Evolutionary conservation across 64 coral and sea anemone genomes (phyloP).

Genomic region (Pocillopora damicornis): DNA sequence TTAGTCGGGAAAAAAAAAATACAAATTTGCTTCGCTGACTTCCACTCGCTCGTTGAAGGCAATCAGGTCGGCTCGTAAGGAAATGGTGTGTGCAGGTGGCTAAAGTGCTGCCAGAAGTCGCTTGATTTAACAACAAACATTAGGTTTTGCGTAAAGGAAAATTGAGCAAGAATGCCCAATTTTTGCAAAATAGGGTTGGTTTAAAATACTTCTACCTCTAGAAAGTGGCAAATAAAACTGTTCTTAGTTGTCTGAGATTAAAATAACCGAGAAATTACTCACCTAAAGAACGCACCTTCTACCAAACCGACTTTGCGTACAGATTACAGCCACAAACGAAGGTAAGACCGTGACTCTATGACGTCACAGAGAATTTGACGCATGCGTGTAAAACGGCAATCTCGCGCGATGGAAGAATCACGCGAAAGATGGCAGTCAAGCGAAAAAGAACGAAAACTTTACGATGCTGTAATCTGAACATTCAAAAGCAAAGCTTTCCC

Average conservation of each 20-base stretch:
- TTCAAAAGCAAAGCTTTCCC: background rate
- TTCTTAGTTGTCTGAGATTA: background rate
- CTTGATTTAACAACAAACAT: slow-evolving; percentile 26
- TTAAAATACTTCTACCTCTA: background rate
- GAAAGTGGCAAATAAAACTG: background rate
- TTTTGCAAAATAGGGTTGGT: background rate
- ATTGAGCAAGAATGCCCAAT: background rate
- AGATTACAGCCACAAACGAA: slow-evolving; percentile 5
- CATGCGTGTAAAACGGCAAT: slow-evolving; percentile 2
- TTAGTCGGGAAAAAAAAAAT: background rate
- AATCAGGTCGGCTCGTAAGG: background rate
- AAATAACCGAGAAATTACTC: slow-evolving; percentile 10
- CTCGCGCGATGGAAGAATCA: background rate
- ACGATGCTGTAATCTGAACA: background rate
- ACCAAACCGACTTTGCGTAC: background rate
- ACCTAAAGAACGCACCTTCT: slow-evolving; percentile 25
- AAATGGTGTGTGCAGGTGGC: slow-evolving; percentile 26
- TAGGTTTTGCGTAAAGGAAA: slow-evolving; percentile 3
- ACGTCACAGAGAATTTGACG: slow-evolving; percentile 18
- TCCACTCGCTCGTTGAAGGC: background rate
- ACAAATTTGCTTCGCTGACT: background rate
- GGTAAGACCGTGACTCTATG: slow-evolving; percentile 21
- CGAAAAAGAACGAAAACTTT: too few species aligned
- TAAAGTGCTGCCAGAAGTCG: slow-evolving; percentile 13
- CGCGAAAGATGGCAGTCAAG: background rate